Evolutionary conservation across 2,797 vertebrate species (phyloP), one percentile per base, ranked within the genome.

Genomic region (Vultur gryphus): DNA sequence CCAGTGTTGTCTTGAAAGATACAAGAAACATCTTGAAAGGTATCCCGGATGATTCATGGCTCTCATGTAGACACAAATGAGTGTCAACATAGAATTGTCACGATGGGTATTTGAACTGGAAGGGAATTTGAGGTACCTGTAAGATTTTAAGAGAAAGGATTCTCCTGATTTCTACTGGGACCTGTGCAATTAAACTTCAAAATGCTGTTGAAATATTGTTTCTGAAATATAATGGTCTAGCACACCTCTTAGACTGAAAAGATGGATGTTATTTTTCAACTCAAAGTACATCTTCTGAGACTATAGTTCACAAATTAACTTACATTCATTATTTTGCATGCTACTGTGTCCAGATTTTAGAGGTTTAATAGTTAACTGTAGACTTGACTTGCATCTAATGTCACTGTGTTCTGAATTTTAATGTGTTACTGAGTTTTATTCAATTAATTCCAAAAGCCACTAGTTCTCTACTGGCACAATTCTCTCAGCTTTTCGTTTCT

Each of bases 401-500:
- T 94, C 73, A 62, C 73, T 87, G 77, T 90, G 83, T 90, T 84
- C 66, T 84, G 94, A 96, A 96, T 95, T 62, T 82, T 85, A 83
- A 94, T 90, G 70, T 73, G 48, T 80, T 92, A 85, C 64, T 1
- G 2, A 75, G 70, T 87, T 94, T 44, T 92, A 79, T 93, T 95
- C 95, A 73, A 29, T 83, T 94, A 85, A 77, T 92, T 95, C 75
- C 25, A 57, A 84, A 90, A 24, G 7, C 82, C 69, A 59, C 78
- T 66, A 49, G 64, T 94, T 95, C 78, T 96, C 89, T 67, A 54
- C 79, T 95, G 92, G 90, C 90, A 95, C 71, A 89, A 54, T 95
- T 95, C 67, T 95, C 66, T 70, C 33, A 89, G 94, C 70, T 90
- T 83, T 92, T 95, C 41, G 70, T 84, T 95, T 93, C 91, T 94